Evolutionary conservation across 2,888 invertebrate genomes (phyloP), one percentile per base, ranked within the genome.

Genomic region (Drosophila histrio): DNA sequence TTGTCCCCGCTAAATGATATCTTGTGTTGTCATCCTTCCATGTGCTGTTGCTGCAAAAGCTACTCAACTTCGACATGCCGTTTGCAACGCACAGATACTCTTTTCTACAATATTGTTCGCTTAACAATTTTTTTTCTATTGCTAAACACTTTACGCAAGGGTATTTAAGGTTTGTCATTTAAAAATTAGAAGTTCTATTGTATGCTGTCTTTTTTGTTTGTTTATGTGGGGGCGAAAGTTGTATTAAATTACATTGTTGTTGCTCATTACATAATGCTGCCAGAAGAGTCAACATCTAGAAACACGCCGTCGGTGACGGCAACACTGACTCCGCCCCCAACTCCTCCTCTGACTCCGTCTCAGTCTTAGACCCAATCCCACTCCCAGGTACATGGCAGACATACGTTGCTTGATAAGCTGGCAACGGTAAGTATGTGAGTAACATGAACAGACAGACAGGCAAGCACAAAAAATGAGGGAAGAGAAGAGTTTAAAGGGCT

Each of bases 161-260:
- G 72, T 63, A 70, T 73, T 71, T 26, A 6, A 11, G 2, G 13
- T 39, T 41, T 44, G 24, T 21, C 28, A 30, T 21, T 19, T 30
- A 17, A 2, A 7, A n/a, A 19, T n/a, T 32, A 8, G 1, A 41
- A 11, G 32, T 56, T 47, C 43, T 17, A 34, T 24, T 13, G 21
- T 13, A 38, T 41, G 30, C 39, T 38, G 36, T 19, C 43, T 53
- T 68, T 62, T 50, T 73, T 72, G 43, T 53, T 70, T 60, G 73
- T 11, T n/a, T 17, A n/a, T 21, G 6, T n/a, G 50, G 41, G 56
- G 77, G 76, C 72, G 66, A 67, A 81, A 87, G 78, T 88, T 83
- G 88, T 84, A 87, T 89, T 87, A 87, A 87, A 88, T 87, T 87
- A 82, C 89, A 71, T 77, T 83, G 79, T 72, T 81, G 78, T 80